These are phyloP conservation scores for Cottoperca gobio DNA, from an alignment of 2,797 vertebrate genomes.

Conservation along the genomic window DNA sequence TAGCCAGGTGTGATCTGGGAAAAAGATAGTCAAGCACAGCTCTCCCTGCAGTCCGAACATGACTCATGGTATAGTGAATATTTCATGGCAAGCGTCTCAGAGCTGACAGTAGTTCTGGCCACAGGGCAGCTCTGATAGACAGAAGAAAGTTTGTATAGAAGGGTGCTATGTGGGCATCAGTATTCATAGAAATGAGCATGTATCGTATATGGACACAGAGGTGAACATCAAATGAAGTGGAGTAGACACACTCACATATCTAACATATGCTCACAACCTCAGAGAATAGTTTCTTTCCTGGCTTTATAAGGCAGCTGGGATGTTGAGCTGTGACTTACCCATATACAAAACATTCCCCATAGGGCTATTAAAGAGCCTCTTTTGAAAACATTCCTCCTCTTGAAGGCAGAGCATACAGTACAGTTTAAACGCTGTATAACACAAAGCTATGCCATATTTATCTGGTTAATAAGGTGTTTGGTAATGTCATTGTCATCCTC, in stretches of 20 bases:
- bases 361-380: constrained; percentile 31
- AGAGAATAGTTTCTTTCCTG: constrained; percentile 10
- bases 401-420: constrained; percentile 16
- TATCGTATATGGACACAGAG: constrained; percentile 7
- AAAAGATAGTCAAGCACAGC: constrained; percentile 56
- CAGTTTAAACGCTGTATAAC: constrained; percentile 24
- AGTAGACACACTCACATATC: constrained; percentile 2
- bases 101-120: constrained; percentile 70
- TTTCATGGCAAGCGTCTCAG: constrained; percentile 73
- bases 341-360: constrained; percentile 14
- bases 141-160: constrained; percentile 51
- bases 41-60: constrained; percentile 67
- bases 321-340: background rate
- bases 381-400: constrained; percentile 34
- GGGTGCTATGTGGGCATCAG: constrained; percentile 22
- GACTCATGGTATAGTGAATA: constrained; percentile 75
- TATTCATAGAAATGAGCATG: constrained; percentile 44
- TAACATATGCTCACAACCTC: constrained; percentile 1
- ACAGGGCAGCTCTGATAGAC: constrained; percentile 64
- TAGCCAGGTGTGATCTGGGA: constrained; percentile 70
- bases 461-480: constrained; percentile 53
- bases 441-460: constrained; percentile 35
- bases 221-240: constrained; percentile 2
- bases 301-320: constrained; percentile 19
- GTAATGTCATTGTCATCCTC: constrained; percentile 46